Evolutionary conservation across 2,888 invertebrate genomes (phyloP).

Genomic region (Leptinotarsa tumamoca): DNA sequence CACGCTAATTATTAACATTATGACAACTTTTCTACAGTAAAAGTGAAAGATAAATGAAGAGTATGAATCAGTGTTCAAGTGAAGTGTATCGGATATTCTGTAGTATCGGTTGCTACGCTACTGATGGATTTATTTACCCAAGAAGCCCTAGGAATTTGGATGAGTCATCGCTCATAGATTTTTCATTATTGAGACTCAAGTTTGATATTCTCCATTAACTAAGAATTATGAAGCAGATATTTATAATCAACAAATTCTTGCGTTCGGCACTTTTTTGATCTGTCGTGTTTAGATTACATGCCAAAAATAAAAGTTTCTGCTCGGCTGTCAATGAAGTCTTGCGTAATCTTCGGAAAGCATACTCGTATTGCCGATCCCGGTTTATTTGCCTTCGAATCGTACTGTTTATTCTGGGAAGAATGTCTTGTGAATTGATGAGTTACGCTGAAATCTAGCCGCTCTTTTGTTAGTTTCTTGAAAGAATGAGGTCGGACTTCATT

Average conservation of each 20-base stretch:
- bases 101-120: background rate
- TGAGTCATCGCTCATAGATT: slow-evolving; percentile 12
- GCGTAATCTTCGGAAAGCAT: slow-evolving; percentile 14
- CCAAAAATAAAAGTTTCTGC: slow-evolving; percentile 14
- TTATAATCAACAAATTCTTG: slow-evolving; percentile 6
- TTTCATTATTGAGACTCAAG: slow-evolving; percentile 3
- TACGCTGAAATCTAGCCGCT: background rate
- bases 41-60: too few relatives aligned
- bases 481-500: background rate
- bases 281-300: slow-evolving; percentile 8
- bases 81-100: too few relatives aligned
- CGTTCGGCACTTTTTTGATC: slow-evolving; percentile 16
- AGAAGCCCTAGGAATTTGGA: slow-evolving; percentile 8
- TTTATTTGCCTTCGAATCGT: slow-evolving; percentile 23
- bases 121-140: background rate
- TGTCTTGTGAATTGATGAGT: slow-evolving; percentile 7
- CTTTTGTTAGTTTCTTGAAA: background rate
- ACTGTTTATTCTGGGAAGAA: slow-evolving; percentile 22
- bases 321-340: slow-evolving; percentile 8
- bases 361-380: slow-evolving; percentile 20
- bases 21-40: too few relatives aligned
- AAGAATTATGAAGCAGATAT: slow-evolving; percentile 4
- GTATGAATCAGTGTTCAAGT: too few relatives aligned
- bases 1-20: too few relatives aligned
- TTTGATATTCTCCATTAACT: slow-evolving; percentile 17